Conservation (phyloP, 1,140 invertebrate genomes). For the Bilobella aurantiaca region DNA sequence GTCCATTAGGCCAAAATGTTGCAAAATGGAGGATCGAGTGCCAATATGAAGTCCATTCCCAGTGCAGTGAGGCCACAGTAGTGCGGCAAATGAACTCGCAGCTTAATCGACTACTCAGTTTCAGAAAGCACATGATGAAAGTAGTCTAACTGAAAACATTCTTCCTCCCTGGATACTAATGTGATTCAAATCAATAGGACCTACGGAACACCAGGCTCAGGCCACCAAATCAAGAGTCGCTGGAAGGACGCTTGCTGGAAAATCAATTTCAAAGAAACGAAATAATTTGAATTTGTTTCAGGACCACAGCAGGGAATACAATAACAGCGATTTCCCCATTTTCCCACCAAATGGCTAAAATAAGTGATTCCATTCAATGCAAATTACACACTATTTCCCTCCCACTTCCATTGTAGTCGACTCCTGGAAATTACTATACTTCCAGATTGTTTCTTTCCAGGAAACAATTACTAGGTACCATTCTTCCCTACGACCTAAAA, state of each 20-base stretch:
- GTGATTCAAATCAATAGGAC: slow-evolving; percentile 4
- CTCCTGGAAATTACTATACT: neutral
- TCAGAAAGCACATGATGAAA: neutral
- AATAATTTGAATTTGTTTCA: neutral
- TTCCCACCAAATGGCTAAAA: neutral
- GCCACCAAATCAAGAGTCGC: too few relatives aligned
- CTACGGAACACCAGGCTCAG: too few relatives aligned
- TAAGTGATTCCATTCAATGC: neutral
- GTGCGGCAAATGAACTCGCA: neutral
- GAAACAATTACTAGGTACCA: neutral
- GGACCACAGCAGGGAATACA: neutral
- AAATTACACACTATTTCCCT: neutral
- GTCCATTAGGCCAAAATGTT: slow-evolving; percentile 2
- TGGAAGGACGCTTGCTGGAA: neutral
- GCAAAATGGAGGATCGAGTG: neutral
- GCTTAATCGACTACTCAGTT: neutral
- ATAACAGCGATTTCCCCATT: neutral
- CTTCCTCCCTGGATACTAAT: neutral
- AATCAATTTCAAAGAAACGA: neutral
- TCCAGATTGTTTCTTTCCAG: neutral
- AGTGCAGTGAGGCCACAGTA: neutral
- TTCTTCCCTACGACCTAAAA: neutral
- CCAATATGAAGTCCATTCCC: slow-evolving; percentile 1
- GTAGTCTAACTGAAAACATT: neutral
- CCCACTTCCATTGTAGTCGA: neutral